Base-by-base conservation (phyloP, 1,140 invertebrate species). In the Bathynomus jamesi region DNA sequence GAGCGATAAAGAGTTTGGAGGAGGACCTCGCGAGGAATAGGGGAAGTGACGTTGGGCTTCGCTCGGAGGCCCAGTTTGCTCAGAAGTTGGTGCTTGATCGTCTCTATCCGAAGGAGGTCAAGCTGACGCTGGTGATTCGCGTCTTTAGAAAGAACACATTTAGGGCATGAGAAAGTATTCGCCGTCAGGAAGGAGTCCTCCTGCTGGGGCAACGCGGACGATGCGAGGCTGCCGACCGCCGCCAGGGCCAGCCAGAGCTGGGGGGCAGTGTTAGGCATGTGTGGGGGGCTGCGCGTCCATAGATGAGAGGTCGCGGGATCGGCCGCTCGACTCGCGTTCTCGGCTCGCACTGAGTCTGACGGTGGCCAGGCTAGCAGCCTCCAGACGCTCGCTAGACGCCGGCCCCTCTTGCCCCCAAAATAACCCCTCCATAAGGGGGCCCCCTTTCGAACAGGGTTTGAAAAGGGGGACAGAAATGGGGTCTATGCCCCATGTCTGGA, bases 51-150 rank as follows among this genome's bases (percentile, higher is more conserved):
- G 78, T 91, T 90, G 24, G 90, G 90, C 70, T 87, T 86, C 10
- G 82, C 81, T 53, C 84, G 85, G 21, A 91, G 82, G 4, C 89
- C 89, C 69, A 91, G 83, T 80, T 91, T 91, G 7, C 85, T 86
- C 13, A 91, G 81, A 73, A 91, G 91, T 81, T 91, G 89, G 62
- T 86, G 85, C 79, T 91, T 91, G 76, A 91, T 91, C 1, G 89
- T 88, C 79, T 91, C 89, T 29, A 91, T 81, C 63, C 90, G 83
- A 27, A 89, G 80, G 25, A 84, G 83, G 74, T 90, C 88, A 5
- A 78, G 73, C 53, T 70, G 68, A 21, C 67, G 61, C 21, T 71
- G 76, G 67, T 79, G 62, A 67, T 74, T 31, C 64, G 67, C 73
- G 28, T 61, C 65, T 21, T 65, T 64, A 40, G 73, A 62, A 62